A percentile compares a stretch with the other conserved stretches of the same genome.
phyloP scores from a whole-genome alignment of 2,113 vertebrate genomes.

The Platichthys flesus region DNA sequence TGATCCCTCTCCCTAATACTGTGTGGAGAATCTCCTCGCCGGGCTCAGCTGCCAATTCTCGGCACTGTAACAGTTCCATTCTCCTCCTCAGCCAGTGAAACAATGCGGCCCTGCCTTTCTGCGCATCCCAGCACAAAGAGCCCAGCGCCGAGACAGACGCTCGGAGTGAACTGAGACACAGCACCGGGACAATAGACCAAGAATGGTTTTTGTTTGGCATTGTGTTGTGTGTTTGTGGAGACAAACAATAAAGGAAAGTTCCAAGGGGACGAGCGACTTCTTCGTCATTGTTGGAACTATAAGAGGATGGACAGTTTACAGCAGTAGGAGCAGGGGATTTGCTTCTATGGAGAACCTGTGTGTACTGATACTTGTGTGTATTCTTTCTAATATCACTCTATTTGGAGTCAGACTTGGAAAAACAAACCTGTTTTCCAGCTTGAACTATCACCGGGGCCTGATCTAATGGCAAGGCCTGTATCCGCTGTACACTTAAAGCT shows the following conservation, averaged over 20 bases:
- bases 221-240: conserved; percentile 67
- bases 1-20: conserved; percentile 75
- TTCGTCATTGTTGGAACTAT: conserved; percentile 62
- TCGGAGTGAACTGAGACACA: conserved; percentile 70
- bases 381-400: neutral
- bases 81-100: conserved; percentile 75
- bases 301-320: conserved; percentile 62
- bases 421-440: neutral
- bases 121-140: conserved; percentile 75
- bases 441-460: neutral
- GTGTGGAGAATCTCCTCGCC: conserved; percentile 80
- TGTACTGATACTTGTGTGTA: neutral
- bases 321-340: conserved; percentile 20
- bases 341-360: conserved; percentile 16
- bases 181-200: conserved; percentile 68
- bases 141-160: conserved; percentile 72
- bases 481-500: too few species aligned
- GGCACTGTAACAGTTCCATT: conserved; percentile 76
- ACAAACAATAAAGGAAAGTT: conserved; percentile 74
- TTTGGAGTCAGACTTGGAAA: neutral
- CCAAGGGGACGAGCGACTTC: conserved; percentile 61
- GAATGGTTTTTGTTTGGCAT: conserved; percentile 72
- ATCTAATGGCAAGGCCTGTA: neutral
- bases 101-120: conserved; percentile 67
- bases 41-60: conserved; percentile 78